Percentiles rank a stretch among this genome's conserved stretches.
phyloP scores from a whole-genome alignment of 2,888 invertebrate species.

The Cephalotes varians region DNA sequence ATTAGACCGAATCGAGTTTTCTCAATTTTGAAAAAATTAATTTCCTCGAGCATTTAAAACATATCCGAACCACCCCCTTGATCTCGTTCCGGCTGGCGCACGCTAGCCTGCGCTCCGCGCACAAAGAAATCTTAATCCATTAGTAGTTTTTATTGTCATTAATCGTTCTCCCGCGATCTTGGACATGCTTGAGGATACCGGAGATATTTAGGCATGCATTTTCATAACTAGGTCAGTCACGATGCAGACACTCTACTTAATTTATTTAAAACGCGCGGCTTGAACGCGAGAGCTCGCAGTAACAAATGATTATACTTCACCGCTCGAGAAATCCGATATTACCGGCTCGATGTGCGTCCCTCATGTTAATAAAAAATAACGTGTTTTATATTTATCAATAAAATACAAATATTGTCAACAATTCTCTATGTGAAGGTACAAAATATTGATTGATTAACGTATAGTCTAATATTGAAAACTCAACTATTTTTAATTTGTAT shows the following conservation, averaged over 20 bases:
- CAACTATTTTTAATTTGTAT: no score
- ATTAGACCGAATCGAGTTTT: constrained; percentile 10
- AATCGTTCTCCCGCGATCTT: neutral
- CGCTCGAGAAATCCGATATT: constrained; percentile 7
- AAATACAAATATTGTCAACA: no score
- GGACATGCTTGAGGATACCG: neutral
- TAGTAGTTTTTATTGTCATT: neutral
- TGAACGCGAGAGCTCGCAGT: neutral
- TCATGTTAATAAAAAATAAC: neutral
- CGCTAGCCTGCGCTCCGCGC: no score
- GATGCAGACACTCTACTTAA: constrained; percentile 23
- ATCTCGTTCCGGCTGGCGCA: neutral
- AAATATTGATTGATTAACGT: no score
- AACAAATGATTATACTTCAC: neutral
- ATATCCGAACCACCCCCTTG: neutral
- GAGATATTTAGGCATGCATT: constrained; percentile 24
- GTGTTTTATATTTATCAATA: no score
- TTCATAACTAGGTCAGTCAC: constrained; percentile 33
- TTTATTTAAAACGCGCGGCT: constrained; percentile 19
- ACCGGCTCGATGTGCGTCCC: neutral
- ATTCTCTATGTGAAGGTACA: no score
- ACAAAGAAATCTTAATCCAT: constrained; percentile 9
- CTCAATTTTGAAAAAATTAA: constrained; percentile 17
- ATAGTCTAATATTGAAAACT: no score
- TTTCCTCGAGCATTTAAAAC: neutral